These are phyloP conservation scores for Ophion costatus DNA, from an alignment of 2,888 invertebrate genomes.

Conservation along the genomic window DNA sequence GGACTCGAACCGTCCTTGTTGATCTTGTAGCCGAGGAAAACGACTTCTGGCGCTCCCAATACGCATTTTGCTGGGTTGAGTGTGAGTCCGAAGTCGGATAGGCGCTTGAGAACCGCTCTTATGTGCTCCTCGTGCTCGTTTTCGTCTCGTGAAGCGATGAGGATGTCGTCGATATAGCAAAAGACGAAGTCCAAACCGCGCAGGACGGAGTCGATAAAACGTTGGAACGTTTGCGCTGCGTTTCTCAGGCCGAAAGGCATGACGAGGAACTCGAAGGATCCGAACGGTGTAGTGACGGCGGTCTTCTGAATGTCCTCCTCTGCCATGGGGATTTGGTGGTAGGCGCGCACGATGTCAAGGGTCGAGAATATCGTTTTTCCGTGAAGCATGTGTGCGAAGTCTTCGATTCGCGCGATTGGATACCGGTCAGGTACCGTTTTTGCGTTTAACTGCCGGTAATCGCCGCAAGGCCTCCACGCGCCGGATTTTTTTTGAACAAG, in stretches of 20 bases:
- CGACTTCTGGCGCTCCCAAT: conserved; percentile 56
- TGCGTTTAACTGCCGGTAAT: conserved; percentile 75
- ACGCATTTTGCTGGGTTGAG: conserved; percentile 68
- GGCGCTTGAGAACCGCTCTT: conserved; percentile 52
- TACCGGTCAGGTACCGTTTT: conserved; percentile 43
- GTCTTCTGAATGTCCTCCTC: no score
- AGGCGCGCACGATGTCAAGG: conserved; percentile 70
- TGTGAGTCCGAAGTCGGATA: conserved; percentile 59
- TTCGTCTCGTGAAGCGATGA: conserved; percentile 35
- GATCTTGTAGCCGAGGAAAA: conserved; percentile 67
- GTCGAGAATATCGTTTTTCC: conserved; percentile 73
- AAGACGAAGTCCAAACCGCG: conserved; percentile 40
- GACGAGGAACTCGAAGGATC: no score
- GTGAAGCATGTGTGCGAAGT: conserved; percentile 70
- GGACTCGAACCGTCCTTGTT: conserved; percentile 59
- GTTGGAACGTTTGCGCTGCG: no score
- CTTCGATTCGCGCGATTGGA: conserved; percentile 76
- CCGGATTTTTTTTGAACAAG: conserved; percentile 72
- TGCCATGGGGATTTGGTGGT: no score
- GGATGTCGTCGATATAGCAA: conserved; percentile 55
- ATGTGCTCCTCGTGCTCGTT: conserved; percentile 54
- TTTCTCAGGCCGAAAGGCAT: no score
- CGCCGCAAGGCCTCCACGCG: conserved; percentile 72
- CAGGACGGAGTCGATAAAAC: conserved; percentile 62
- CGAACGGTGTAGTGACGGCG: no score